Evolutionary conservation across 2,888 invertebrate genomes (phyloP).

Genomic region (Dascillus cervinus): DNA sequence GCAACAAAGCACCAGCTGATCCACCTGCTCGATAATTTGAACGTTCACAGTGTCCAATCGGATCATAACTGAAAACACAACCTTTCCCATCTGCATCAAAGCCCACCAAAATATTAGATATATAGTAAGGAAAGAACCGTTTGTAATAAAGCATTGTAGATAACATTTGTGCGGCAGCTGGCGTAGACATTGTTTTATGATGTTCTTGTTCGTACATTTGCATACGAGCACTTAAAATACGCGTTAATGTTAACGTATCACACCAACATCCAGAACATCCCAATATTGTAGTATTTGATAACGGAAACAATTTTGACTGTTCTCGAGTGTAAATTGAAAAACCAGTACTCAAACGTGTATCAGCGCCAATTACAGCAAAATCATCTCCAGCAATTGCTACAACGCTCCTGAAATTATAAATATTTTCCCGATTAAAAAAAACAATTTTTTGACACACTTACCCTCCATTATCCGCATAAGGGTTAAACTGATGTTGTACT

Average conservation of each 20-base stretch:
- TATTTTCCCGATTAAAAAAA: conserved; percentile 4
- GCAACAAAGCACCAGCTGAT: conserved; percentile 81
- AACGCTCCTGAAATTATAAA: conserved; percentile 64
- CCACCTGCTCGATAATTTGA: conserved; percentile 83
- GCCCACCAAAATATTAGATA: conserved; percentile 90
- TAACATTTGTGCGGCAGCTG: conserved; percentile 91
- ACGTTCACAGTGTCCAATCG: conserved; percentile 90
- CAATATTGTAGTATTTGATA: conserved; percentile 79
- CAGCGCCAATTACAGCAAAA: conserved; percentile 90
- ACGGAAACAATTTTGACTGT: conserved; percentile 77
- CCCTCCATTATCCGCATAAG: conserved; percentile 76
- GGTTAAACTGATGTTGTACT: conserved; percentile 50
- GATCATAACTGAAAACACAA: conserved; percentile 93
- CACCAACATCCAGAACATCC: conserved; percentile 97
- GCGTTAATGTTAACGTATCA: conserved; percentile 85
- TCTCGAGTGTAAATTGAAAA: conserved; percentile 85
- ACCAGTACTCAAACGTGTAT: conserved; percentile 87
- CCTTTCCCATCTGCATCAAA: conserved; percentile 90
- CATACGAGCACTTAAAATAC: conserved; percentile 76
- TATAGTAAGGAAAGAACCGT: conserved; percentile 97
- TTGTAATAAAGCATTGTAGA: conserved; percentile 94
- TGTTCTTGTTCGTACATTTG: conserved; percentile 95
- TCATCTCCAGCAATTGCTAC: conserved; percentile 95
- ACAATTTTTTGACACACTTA: conserved; percentile 33
- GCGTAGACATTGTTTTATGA: conserved; percentile 84